These are phyloP conservation scores for Paracanthobrama guichenoti DNA, from an alignment of 2,113 vertebrate species.

Conservation along the genomic window DNA sequence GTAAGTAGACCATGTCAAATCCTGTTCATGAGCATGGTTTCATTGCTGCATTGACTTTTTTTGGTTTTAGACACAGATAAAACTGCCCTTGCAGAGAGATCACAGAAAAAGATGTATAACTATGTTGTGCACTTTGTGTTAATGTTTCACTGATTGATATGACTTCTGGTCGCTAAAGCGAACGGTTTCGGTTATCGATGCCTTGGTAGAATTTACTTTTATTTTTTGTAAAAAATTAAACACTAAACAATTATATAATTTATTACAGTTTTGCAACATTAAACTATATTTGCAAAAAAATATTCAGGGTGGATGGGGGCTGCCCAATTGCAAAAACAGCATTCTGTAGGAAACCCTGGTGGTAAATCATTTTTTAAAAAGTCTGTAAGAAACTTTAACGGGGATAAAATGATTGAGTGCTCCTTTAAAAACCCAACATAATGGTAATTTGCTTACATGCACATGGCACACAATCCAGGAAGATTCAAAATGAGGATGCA, in stretches of 20 bases:
- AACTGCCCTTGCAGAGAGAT: constrained; percentile 1
- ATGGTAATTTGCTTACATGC: too few species aligned
- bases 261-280: too few species aligned
- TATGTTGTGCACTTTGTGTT: background rate
- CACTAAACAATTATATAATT: too few species aligned
- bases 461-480: background rate
- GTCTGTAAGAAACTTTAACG: too few species aligned
- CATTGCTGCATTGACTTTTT: background rate
- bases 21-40: background rate
- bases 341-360: too few species aligned
- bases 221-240: too few species aligned
- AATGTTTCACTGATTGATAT: background rate
- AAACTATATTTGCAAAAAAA: background rate
- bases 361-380: too few species aligned
- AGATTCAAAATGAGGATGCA: constrained; percentile 1
- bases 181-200: background rate
- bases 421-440: too few species aligned
- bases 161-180: background rate
- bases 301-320: background rate
- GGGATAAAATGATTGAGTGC: too few species aligned
- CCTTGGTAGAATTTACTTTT: background rate
- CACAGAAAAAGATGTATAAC: background rate
- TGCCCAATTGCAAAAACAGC: background rate
- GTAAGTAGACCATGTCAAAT: constrained; percentile 75
- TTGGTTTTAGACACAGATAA: constrained; percentile 21